Evolutionary conservation across 2,888 invertebrate species (phyloP).

Genomic region (Noctuana brunneofusca): DNA sequence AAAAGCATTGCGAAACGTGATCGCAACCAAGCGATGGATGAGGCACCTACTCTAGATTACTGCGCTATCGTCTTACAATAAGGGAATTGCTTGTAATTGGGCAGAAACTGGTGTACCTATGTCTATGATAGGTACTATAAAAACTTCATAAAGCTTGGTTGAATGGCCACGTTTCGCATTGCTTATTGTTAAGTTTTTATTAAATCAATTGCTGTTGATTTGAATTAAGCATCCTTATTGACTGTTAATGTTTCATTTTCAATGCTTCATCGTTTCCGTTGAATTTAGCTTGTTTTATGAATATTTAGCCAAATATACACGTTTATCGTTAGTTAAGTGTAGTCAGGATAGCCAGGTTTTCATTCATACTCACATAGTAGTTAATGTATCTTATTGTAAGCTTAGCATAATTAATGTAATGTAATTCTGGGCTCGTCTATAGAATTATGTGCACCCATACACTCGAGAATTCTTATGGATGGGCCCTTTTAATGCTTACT

Average conservation of each 20-base stretch:
- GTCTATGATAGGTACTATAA: too few species aligned
- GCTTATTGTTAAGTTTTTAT: slow-evolving; percentile 75
- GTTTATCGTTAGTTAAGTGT: slow-evolving; percentile 75
- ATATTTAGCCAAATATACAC: slow-evolving; percentile 80
- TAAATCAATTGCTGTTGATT: slow-evolving; percentile 76
- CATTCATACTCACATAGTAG: slow-evolving; percentile 74
- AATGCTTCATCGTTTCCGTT: slow-evolving; percentile 70
- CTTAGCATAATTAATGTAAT: slow-evolving; percentile 78
- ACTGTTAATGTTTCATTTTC: slow-evolving; percentile 67
- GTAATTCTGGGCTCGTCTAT: slow-evolving; percentile 63
- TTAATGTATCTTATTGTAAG: slow-evolving; percentile 68
- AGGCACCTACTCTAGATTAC: background rate
- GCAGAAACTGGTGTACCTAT: background rate
- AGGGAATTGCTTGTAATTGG: background rate
- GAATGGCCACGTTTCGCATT: slow-evolving; percentile 35
- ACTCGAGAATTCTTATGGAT: slow-evolving; percentile 55
- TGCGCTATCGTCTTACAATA: background rate
- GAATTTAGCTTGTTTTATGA: slow-evolving; percentile 64
- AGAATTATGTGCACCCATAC: slow-evolving; percentile 40
- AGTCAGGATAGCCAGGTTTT: slow-evolving; percentile 83
- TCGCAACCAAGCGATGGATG: slow-evolving; percentile 2
- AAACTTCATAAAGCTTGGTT: too few species aligned
- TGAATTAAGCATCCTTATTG: slow-evolving; percentile 78
- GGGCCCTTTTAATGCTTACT: slow-evolving; percentile 54
- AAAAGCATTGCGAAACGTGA: slow-evolving; percentile 44